phyloP scores from a whole-genome alignment of 1,140 invertebrate genomes.

The Octopus bimaculoides region DNA sequence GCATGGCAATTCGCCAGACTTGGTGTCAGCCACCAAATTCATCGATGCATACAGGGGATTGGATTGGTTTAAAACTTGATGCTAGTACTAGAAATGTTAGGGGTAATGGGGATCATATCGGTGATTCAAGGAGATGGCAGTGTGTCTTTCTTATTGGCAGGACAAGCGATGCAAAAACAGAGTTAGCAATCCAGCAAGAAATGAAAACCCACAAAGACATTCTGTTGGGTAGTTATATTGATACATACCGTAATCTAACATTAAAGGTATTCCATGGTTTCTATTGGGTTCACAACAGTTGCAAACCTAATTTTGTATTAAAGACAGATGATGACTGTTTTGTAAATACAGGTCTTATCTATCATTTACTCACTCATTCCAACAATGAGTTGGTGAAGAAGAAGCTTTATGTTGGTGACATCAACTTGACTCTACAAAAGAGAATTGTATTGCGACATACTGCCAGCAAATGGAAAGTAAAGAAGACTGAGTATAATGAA shows the following conservation, averaged over 20 bases:
- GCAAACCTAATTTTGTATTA: constrained; percentile 32
- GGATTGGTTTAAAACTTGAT: neutral
- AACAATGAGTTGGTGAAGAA: constrained; percentile 24
- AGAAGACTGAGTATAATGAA: constrained; percentile 26
- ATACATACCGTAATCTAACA: constrained; percentile 45
- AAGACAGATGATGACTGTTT: constrained; percentile 52
- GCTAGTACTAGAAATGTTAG: too few relatives aligned
- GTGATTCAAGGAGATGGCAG: constrained; percentile 24
- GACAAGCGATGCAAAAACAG: constrained; percentile 16
- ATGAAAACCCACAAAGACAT: constrained; percentile 31
- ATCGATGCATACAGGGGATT: constrained; percentile 12
- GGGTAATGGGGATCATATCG: too few relatives aligned
- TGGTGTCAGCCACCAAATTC: constrained; percentile 36
- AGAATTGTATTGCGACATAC: constrained; percentile 32
- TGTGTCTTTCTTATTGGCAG: constrained; percentile 45
- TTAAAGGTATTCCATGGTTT: constrained; percentile 43
- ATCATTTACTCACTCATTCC: constrained; percentile 31
- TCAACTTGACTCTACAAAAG: constrained; percentile 25
- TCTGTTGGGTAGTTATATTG: constrained; percentile 41
- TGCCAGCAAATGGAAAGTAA: constrained; percentile 36
- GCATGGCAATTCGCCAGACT: constrained; percentile 35
- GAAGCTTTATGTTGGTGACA: constrained; percentile 41
- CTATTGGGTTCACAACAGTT: constrained; percentile 29
- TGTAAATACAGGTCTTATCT: constrained; percentile 39
- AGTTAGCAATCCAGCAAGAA: constrained; percentile 24